A percentile compares a stretch with the other conserved stretches of the same genome.
phyloP scores from a whole-genome alignment of 2,113 vertebrate genomes.

The Polypterus bichir region DNA sequence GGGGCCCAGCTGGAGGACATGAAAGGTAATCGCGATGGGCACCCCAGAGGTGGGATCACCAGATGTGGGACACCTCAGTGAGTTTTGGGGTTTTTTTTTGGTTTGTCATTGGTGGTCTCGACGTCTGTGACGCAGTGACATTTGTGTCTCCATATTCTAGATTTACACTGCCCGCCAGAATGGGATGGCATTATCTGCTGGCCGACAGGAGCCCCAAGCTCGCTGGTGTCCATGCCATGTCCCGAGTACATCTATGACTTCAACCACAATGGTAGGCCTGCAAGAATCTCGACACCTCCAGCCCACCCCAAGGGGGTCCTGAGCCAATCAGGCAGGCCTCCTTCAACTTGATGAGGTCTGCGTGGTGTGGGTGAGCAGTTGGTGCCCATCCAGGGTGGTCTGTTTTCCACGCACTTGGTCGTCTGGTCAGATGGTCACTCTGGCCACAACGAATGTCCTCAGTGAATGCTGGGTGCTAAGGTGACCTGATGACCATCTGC shows the following conservation, averaged over 20 bases:
- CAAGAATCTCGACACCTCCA: too few species aligned
- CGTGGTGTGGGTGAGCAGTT: background rate
- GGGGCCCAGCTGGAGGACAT: conserved; percentile 39
- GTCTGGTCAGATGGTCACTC: too few species aligned
- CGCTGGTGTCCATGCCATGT: conserved; percentile 58
- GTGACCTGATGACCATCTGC: background rate
- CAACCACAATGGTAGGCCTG: conserved; percentile 62
- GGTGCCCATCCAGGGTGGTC: background rate
- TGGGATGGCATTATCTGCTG: conserved; percentile 87
- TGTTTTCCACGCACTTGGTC: too few species aligned
- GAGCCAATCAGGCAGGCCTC: background rate
- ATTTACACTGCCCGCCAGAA: conserved; percentile 55
- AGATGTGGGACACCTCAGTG: too few species aligned
- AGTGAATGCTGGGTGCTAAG: background rate
- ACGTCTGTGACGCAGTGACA: background rate
- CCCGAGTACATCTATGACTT: conserved; percentile 83
- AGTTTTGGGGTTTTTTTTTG: too few species aligned
- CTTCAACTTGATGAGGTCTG: background rate
- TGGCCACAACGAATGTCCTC: too few species aligned
- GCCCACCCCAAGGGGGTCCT: background rate
- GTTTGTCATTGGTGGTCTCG: too few species aligned
- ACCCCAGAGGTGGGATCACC: too few species aligned
- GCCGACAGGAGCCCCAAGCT: conserved; percentile 51
- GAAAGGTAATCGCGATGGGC: conserved; percentile 39
- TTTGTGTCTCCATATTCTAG: conserved; percentile 27